Evolutionary conservation across 2,888 invertebrate species (phyloP).

Genomic region (Cotesia congregata): DNA sequence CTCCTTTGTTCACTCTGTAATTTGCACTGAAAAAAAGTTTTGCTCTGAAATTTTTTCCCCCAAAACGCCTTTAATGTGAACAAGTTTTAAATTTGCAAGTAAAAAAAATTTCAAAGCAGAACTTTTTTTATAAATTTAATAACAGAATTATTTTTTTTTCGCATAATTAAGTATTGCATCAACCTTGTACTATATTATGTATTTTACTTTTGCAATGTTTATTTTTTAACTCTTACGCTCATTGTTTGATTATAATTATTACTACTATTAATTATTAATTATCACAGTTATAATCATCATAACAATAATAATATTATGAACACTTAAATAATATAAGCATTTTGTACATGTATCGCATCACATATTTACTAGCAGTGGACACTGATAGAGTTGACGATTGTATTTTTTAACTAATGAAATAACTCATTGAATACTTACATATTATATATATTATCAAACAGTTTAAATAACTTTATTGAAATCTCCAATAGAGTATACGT

Average conservation of each 20-base stretch:
- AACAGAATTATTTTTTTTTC: not conserved
- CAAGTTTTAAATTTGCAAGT: not conserved
- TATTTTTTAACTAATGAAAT: constrained; percentile 16
- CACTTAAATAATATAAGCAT: not conserved
- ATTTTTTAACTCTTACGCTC: not conserved
- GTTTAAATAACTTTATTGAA: not conserved
- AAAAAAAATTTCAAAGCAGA: not conserved
- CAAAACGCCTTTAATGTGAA: not conserved
- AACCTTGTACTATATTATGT: not conserved
- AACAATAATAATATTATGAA: not conserved
- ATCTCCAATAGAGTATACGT: not conserved
- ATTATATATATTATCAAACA: not conserved
- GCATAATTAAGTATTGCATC: not conserved
- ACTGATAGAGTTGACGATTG: constrained; percentile 6
- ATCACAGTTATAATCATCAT: not conserved
- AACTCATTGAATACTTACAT: not conserved
- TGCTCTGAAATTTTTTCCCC: not conserved
- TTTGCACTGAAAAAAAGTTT: not conserved
- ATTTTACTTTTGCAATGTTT: not conserved
- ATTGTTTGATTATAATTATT: constrained; percentile 11
- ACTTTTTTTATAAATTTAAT: constrained; percentile 9
- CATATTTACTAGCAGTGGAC: not conserved
- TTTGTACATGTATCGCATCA: not conserved
- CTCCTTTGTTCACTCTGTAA: constrained; percentile 25
- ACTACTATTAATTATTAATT: not conserved